A percentile compares a stretch with the other conserved stretches of the same genome.
Conservation (phyloP, 2,113 vertebrate genomes). For the Ailuropoda melanoleuca region DNA sequence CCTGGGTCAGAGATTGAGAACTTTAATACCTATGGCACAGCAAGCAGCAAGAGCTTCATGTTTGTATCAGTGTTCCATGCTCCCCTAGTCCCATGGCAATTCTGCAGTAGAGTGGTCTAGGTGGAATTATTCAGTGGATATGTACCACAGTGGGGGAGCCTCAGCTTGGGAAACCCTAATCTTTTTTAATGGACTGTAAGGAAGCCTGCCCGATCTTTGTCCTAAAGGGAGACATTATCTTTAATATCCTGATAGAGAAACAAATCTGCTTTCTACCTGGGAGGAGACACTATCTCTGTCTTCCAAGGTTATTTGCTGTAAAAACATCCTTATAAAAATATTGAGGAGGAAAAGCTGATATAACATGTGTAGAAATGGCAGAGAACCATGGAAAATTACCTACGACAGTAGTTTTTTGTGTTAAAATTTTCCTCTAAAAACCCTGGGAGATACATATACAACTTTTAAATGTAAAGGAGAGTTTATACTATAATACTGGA, state of each 20-base stretch:
- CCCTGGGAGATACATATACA: neutral
- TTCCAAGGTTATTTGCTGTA: neutral
- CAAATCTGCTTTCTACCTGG: neutral
- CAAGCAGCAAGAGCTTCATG: neutral
- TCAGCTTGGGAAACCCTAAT: neutral
- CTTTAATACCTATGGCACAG: neutral
- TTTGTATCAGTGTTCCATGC: neutral
- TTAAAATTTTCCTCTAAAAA: neutral
- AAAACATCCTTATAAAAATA: neutral
- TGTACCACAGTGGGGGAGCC: neutral
- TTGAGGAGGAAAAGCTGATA: neutral
- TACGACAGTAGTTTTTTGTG: neutral
- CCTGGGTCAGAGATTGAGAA: neutral
- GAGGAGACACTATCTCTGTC: neutral
- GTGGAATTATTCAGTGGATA: neutral
- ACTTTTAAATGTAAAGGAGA: neutral
- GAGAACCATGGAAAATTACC: neutral
- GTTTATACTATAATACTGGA: neutral
- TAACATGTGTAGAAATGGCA: neutral
- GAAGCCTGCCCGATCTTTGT: neutral
- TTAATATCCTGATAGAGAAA: neutral
- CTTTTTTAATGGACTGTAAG: neutral
- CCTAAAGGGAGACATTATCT: neutral
- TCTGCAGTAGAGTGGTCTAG: neutral
- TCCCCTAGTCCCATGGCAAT: neutral